Percentiles rank a stretch among this genome's conserved stretches.
phyloP scores from a whole-genome alignment of 2,888 invertebrate genomes.

The Margaritifera margaritifera region DNA sequence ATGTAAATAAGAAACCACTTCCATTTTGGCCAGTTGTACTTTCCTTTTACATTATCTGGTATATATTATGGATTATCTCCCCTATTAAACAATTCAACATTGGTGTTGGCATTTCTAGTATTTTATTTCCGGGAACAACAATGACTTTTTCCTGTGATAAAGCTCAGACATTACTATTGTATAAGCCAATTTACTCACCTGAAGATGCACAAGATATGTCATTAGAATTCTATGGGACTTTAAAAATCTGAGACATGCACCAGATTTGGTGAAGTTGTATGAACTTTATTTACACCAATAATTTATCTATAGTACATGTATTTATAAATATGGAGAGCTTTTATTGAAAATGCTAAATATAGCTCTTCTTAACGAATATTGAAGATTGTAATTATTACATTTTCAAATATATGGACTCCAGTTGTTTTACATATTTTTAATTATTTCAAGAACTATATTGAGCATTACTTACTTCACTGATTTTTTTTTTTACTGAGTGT shows the following conservation, averaged over 20 bases:
- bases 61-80: constrained; percentile 34
- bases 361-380: too few species aligned
- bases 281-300: too few species aligned
- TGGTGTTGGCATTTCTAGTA: constrained; percentile 29
- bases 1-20: constrained; percentile 43
- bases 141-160: constrained; percentile 77
- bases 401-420: too few species aligned
- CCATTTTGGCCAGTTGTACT: constrained; percentile 51
- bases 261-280: too few species aligned
- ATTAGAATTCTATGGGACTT: constrained; percentile 4
- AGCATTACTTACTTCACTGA: too few species aligned
- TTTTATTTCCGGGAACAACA: constrained; percentile 73
- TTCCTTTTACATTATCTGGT: constrained; percentile 32
- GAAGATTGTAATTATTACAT: too few species aligned
- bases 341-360: too few species aligned
- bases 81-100: constrained; percentile 20
- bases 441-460: too few species aligned
- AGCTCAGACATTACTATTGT: constrained; percentile 75
- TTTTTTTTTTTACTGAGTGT: too few species aligned
- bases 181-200: constrained; percentile 73
- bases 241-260: neutral
- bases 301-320: too few species aligned
- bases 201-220: constrained; percentile 64
- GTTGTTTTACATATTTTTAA: too few species aligned
- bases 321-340: too few species aligned